Evolutionary conservation across 1,140 invertebrate species (phyloP), one percentile per base, ranked within the genome.

Genomic region (Drosophila athabasca): DNA sequence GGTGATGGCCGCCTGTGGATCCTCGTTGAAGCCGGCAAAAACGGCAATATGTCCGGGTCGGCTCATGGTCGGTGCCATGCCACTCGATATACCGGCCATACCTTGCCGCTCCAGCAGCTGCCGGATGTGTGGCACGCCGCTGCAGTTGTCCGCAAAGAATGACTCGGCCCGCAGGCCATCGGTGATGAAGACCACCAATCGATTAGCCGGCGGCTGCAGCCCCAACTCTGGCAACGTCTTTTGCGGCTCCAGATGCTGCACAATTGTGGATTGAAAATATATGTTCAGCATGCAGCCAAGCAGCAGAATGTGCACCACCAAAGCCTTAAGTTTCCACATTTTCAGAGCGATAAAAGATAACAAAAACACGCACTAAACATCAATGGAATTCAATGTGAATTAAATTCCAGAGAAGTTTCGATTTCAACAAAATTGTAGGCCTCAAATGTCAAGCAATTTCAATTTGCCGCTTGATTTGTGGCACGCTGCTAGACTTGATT

Each of bases 21-120:
- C 98, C 94, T 99, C 98, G 93, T 98, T 98, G 58, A 99, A 96
- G 9, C 98, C 91, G 64, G 97, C 97, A 82, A 97, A 96, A 0
- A 99, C 93, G 22, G 98, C 98, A 29, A 99, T 97, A 93, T 99
- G 98, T 0, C 98, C 98, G 19, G 98, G 98, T 62, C 98, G 94
- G 0, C 97, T 98, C 93, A 99, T 98, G 9, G 98, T 99, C 0
- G 98, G 98, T 7, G 99, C 96, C 90, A 95, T 92, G 0, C 97
- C 97, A 76, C 97, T 95, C 19, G 97, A 98, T 72, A 99, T 94
- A 31, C 98, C 98, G 94, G 96, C 97, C 31, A 94, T 92, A 41
- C 96, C 97, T 79, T 93, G 64, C 2, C 73, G 92, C 91, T 76
- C 93, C 59, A 80, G 62, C 17, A 90, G 44, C 6, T 74, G 53